Base-by-base conservation (phyloP, 1,140 invertebrate genomes). In the Apis florea region DNA sequence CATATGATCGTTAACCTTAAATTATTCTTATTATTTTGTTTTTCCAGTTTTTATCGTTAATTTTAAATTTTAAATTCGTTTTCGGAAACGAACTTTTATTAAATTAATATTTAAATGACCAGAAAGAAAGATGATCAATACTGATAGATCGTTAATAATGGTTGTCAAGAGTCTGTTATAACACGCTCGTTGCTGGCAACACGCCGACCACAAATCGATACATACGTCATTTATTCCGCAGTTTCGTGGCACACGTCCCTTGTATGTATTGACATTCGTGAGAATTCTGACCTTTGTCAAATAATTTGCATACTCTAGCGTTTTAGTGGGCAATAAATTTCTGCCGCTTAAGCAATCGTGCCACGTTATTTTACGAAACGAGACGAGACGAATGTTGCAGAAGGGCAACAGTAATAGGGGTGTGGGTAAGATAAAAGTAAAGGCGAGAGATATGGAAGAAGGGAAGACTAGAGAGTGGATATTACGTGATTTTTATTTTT, bases 251-350 rank as follows among this genome's bases (percentile, higher is more conserved):
- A 56, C 56, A 6, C 67, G 70, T 40, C 11, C 54, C 19, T 73
- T 15, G 53, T 81, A 75, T 80, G 71, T 84, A 76, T 81, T 83
- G 76, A 87, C 85, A 88, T 91, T 87, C 86, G 85, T 88, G 87
- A 86, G 89, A 90, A 92, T 93, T 89, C 90, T 91, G 91, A 93
- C 91, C 91, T 93, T 90, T 92, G 90, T 90, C 90, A 91, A 91
- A 88, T 90, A 88, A 93, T 92, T 91, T 92, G 87, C 92, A 92
- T 91, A 91, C 91, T 92, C 91, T 84, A 88, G 89, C 87, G 87
- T 92, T 93, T 93, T 92, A 92, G 88, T 91, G 88, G 86, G 83
- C 87, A 91, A 91, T 93, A 92, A 92, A 93, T 93, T 90, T 82
- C 86, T 89, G 85, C 85, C 88, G 88, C 88, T 93, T 91, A 85